Percentiles rank a stretch among this genome's conserved stretches.
These are phyloP conservation scores for Agrotis exclamationis DNA, from an alignment of 2,888 invertebrate species.

Conservation along the genomic window DNA sequence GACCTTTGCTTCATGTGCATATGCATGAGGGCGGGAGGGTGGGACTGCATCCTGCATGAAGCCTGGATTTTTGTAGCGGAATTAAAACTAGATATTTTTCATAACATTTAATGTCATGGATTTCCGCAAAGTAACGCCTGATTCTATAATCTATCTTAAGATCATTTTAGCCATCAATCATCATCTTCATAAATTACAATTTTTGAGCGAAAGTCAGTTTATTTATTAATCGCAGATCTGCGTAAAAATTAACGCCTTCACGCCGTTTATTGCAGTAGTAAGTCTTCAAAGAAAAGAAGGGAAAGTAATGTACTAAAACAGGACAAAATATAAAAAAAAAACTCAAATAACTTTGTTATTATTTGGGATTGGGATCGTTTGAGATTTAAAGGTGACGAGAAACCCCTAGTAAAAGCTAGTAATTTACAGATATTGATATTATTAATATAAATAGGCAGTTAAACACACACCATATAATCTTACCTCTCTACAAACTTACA, in stretches of 20 bases:
- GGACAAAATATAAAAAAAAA: too few relatives aligned
- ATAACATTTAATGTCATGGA: too few relatives aligned
- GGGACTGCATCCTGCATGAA: too few relatives aligned
- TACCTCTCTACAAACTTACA: conserved; percentile 8
- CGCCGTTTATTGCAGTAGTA: neutral
- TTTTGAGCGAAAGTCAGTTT: neutral
- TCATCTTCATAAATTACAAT: neutral
- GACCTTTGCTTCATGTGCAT: too few relatives aligned
- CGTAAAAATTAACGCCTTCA: neutral
- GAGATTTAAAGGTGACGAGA: neutral
- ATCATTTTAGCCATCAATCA: neutral
- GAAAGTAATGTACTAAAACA: too few relatives aligned
- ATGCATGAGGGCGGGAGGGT: too few relatives aligned
- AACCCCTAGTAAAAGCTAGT: neutral
- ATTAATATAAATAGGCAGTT: neutral
- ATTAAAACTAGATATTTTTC: too few relatives aligned
- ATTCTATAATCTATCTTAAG: too few relatives aligned
- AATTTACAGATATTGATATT: neutral
- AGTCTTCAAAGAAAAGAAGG: too few relatives aligned
- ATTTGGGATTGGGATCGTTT: neutral
- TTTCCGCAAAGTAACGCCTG: too few relatives aligned
- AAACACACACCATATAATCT: neutral
- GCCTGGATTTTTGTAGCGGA: too few relatives aligned
- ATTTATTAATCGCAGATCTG: neutral
- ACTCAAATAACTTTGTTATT: too few relatives aligned